Evolutionary conservation across 2,113 vertebrate genomes (phyloP).

Genomic region (Hippocampus comes): DNA sequence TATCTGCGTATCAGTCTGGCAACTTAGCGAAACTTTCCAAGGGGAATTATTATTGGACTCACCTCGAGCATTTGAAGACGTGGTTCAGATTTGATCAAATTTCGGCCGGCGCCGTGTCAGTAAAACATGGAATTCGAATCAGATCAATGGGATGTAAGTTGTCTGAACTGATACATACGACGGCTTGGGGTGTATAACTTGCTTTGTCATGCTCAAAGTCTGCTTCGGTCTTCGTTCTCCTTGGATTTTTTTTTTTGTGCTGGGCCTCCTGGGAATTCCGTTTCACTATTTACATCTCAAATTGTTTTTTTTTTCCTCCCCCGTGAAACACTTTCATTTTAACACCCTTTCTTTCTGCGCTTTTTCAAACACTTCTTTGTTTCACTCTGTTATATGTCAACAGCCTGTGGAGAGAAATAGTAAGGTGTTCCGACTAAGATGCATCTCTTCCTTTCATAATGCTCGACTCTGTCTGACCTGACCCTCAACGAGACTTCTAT

Average conservation of each 20-base stretch:
- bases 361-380: background rate
- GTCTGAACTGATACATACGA: conserved; percentile 52
- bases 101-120: background rate
- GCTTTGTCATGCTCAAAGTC: conserved; percentile 50
- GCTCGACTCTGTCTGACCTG: background rate
- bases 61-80: background rate
- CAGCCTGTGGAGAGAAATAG: conserved; percentile 20
- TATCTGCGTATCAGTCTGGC: conserved; percentile 52
- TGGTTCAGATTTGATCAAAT: too few species aligned
- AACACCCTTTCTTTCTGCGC: background rate
- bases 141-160: background rate
- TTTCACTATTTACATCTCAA: conserved; percentile 7
- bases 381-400: background rate
- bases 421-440: background rate
- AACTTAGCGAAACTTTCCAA: conserved; percentile 11
- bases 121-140: background rate
- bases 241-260: conserved; percentile 11
- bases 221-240: conserved; percentile 19
- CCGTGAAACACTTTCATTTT: background rate
- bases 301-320: conserved; percentile 22
- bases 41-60: background rate
- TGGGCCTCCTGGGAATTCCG: conserved; percentile 7
- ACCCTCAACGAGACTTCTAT: conserved; percentile 2
- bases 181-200: conserved; percentile 46
- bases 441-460: conserved; percentile 1